Conservation (phyloP, 1,140 invertebrate genomes). For the Drosophila nigrodunni region DNA sequence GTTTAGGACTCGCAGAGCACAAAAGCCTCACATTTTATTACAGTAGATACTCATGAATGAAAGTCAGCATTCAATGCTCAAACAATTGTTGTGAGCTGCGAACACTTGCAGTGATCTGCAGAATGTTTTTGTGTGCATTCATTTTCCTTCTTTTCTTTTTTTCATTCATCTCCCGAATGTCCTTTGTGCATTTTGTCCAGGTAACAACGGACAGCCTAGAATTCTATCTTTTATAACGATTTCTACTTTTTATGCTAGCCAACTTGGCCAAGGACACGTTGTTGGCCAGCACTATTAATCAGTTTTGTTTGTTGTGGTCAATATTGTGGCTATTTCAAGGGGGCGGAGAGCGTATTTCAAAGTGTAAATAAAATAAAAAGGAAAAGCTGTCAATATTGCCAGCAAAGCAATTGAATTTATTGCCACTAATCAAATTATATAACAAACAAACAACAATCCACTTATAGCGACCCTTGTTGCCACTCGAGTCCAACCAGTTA, state of each 20-base stretch:
- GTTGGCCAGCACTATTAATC: slow-evolving; percentile 65
- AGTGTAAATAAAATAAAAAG: slow-evolving; percentile 10
- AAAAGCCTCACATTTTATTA: slow-evolving; percentile 45
- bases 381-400: slow-evolving; percentile 12
- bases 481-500: slow-evolving; percentile 66
- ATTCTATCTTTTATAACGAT: slow-evolving; percentile 32
- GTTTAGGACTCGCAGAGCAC: slow-evolving; percentile 38
- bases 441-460: slow-evolving; percentile 62
- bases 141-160: neutral
- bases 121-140: slow-evolving; percentile 47
- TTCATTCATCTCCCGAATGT: slow-evolving; percentile 34
- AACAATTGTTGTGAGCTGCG: slow-evolving; percentile 45
- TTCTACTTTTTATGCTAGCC: slow-evolving; percentile 46
- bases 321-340: slow-evolving; percentile 66
- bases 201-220: slow-evolving; percentile 25
- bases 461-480: slow-evolving; percentile 60
- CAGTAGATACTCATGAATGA: slow-evolving; percentile 66
- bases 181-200: slow-evolving; percentile 39
- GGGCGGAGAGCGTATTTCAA: slow-evolving; percentile 30
- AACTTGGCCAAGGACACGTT: slow-evolving; percentile 46
- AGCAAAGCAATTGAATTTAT: slow-evolving; percentile 46
- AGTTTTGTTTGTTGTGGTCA: slow-evolving; percentile 66
- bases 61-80: slow-evolving; percentile 69
- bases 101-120: slow-evolving; percentile 80
- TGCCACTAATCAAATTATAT: slow-evolving; percentile 77